Base-by-base conservation (phyloP, 2,888 invertebrate species). In the Epiblema foenella region DNA sequence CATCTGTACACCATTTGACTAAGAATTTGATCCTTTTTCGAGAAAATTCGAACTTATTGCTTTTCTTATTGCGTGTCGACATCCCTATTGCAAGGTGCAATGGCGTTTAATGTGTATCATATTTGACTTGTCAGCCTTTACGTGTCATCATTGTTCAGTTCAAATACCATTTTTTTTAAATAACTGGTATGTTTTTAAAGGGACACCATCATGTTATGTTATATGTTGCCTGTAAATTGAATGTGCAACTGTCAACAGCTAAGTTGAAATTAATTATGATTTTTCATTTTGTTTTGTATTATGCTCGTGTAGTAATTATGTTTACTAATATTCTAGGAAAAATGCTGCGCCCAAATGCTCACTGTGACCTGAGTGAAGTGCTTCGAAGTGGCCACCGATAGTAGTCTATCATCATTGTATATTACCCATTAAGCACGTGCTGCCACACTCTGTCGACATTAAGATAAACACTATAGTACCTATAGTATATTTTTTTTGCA, bases 311-410 rank as follows among this genome's bases (percentile, higher is more conserved):
- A 56, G 79, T 79, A 75, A 42, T 75, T 80, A 75, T 83, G 83
- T 83, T 75, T 80, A 87, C 87, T 87, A 87, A 90, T 83, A 88
- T 93, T 93, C 84, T 93, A 93, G 93, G 93, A 85, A 79, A 84
- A 85, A 83, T 83, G 82, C 83, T 85, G 78, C 83, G 84, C 86
- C 85, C 79, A 93, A 93, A 90, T 88, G 92, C 83, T 92, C 92
- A 80, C 91, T 93, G 91, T 93, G 93, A 93, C 81, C 81, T 68
- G 85, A 85, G 79, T 83, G 88, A 85, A 77, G 85, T 82, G 83
- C 81, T 75, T 81, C 84, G 69, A 70, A 81, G 80, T 83, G 75
- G 77, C 84, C 81, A 76, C 86, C 79, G 78, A 76, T 80, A 76
- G 83, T 83, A 67, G 17, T 57, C 11, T 51, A 66, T 63, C 63